A percentile compares a stretch with the other conserved stretches of the same genome.
These are phyloP conservation scores for Apamea sordens DNA, from an alignment of 2,888 invertebrate genomes.

Conservation along the genomic window DNA sequence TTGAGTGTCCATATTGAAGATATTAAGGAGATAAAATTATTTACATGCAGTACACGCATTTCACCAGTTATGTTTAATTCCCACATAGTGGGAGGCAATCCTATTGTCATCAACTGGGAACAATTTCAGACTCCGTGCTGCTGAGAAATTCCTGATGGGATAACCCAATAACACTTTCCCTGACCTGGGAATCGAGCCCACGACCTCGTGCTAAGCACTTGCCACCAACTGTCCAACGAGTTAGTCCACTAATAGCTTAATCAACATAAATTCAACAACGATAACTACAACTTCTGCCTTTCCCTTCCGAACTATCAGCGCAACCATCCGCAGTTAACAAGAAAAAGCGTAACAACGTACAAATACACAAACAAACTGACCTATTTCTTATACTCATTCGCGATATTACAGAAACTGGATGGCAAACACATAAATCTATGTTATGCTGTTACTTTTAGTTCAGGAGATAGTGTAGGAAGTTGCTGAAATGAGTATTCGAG, in stretches of 20 bases:
- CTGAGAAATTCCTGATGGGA: too few species aligned
- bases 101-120: too few species aligned
- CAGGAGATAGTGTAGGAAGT: conserved; percentile 41
- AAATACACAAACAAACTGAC: conserved; percentile 67
- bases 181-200: too few species aligned
- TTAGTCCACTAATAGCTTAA: neutral
- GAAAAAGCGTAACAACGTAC: conserved; percentile 59
- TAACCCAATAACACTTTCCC: too few species aligned
- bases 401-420: conserved; percentile 68
- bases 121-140: too few species aligned
- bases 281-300: conserved; percentile 14
- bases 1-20: neutral
- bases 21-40: neutral
- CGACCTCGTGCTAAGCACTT: too few species aligned
- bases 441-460: conserved; percentile 64
- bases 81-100: too few species aligned
- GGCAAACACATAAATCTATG: conserved; percentile 73
- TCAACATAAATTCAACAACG: conserved; percentile 23
- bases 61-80: too few species aligned
- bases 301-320: conserved; percentile 11
- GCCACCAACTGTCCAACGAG: too few species aligned
- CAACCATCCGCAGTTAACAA: conserved; percentile 43
- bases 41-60: too few species aligned
- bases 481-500: neutral
- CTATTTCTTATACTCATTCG: conserved; percentile 68